These are phyloP conservation scores for Plebejus anna DNA, from an alignment of 2,888 invertebrate species.

Conservation along the genomic window DNA sequence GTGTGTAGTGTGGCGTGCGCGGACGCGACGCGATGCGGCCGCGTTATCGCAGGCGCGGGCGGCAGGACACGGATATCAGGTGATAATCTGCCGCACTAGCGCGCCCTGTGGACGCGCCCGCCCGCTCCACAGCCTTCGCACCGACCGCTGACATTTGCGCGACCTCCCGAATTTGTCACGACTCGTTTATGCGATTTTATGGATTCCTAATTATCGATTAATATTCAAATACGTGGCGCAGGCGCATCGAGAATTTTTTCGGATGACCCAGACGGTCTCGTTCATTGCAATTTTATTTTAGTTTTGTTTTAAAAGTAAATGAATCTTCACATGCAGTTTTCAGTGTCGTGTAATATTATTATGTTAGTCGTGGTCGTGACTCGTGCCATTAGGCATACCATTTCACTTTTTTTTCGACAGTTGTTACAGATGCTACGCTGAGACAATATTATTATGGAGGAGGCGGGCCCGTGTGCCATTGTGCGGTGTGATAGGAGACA, in stretches of 20 bases:
- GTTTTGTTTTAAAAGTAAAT: neutral
- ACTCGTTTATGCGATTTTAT: conserved; percentile 8
- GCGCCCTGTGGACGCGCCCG: neutral
- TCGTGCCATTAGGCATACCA: neutral
- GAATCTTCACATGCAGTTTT: neutral
- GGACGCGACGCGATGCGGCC: neutral
- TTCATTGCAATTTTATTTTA: neutral
- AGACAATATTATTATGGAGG: neutral
- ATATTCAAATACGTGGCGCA: conserved; percentile 2
- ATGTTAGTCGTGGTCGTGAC: neutral
- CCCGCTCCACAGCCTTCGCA: neutral
- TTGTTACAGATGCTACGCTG: neutral
- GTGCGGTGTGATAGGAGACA: neutral
- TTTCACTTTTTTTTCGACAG: neutral
- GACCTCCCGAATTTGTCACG: neutral
- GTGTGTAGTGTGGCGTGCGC: neutral
- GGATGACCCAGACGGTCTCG: neutral
- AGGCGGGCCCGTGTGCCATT: neutral
- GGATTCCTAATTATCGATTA: conserved; percentile 1
- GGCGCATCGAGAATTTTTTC: neutral
- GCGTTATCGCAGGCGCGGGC: neutral
- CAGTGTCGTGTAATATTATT: neutral
- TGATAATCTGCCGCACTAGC: neutral
- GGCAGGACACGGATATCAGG: neutral
- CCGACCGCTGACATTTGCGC: conserved; percentile 7